Percentiles rank a stretch among this genome's conserved stretches.
These are phyloP conservation scores for Hypomecis punctinalis DNA, from an alignment of 2,888 invertebrate genomes.

Conservation along the genomic window DNA sequence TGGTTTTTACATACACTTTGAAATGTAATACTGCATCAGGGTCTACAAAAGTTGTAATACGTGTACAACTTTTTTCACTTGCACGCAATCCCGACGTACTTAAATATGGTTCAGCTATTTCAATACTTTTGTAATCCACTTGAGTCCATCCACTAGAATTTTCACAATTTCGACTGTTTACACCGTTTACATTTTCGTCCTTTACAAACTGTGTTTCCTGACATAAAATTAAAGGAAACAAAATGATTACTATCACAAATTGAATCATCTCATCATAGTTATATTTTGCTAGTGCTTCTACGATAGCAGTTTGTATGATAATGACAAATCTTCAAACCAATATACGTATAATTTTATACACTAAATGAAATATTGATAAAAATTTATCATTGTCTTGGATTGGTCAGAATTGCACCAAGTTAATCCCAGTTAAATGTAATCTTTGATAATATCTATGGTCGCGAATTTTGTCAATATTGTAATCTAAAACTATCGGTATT, in stretches of 20 bases:
- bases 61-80: slow-evolving; percentile 3
- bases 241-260: slow-evolving; percentile 5
- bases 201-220: not conserved
- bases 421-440: slow-evolving; percentile 28
- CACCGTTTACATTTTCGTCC: not conserved
- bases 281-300: slow-evolving; percentile 17
- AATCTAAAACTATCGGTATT: not conserved
- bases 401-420: slow-evolving; percentile 20
- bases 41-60: slow-evolving; percentile 1
- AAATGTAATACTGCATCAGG: not conserved
- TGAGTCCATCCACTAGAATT: slow-evolving; percentile 1
- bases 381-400: slow-evolving; percentile 14
- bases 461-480: not conserved
- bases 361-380: slow-evolving; percentile 20
- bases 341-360: slow-evolving; percentile 1
- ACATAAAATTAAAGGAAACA: slow-evolving; percentile 9
- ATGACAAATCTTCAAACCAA: slow-evolving; percentile 15
- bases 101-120: not conserved
- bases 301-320: slow-evolving; percentile 11
- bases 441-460: slow-evolving; percentile 14
- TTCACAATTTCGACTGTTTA: not conserved
- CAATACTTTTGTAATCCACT: slow-evolving; percentile 10
- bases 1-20: slow-evolving; percentile 2
- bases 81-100: slow-evolving; percentile 1
- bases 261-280: slow-evolving; percentile 20